phyloP scores from a whole-genome alignment of 2,797 vertebrate species.

The Falco naumanni region DNA sequence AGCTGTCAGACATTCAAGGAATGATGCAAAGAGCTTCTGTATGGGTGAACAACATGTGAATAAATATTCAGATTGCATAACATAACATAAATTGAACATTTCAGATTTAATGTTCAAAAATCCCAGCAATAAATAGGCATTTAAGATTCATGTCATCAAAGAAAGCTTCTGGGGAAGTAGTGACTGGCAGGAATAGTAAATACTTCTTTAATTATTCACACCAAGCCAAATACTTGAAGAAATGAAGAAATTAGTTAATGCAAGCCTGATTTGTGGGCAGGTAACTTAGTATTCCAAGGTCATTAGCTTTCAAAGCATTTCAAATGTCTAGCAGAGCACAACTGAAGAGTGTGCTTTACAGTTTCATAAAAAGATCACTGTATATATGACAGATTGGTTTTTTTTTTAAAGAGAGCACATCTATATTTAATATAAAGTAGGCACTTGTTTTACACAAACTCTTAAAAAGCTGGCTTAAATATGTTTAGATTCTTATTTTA shows the following conservation, averaged over 20 bases:
- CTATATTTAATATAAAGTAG: not conserved
- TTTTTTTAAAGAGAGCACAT: not conserved
- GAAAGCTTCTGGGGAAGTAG: not conserved
- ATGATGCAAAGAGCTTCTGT: not conserved
- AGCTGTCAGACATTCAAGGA: not conserved
- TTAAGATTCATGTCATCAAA: not conserved
- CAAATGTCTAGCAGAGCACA: not conserved
- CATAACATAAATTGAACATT: not conserved
- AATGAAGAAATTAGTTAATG: not conserved
- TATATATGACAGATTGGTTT: not conserved
- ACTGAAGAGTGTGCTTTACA: not conserved
- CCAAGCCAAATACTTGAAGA: not conserved
- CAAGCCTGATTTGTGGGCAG: not conserved
- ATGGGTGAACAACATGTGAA: not conserved
- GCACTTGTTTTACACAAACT: constrained; percentile 1
- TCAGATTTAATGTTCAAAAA: not conserved
- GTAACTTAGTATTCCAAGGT: not conserved
- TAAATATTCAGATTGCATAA: not conserved
- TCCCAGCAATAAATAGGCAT: not conserved
- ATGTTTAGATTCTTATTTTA: not conserved
- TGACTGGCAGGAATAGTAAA: not conserved
- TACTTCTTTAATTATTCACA: not conserved
- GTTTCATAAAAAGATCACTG: not conserved
- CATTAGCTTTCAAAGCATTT: not conserved
- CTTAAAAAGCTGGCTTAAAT: not conserved